Evolutionary conservation across 2,113 vertebrate genomes (phyloP).

Genomic region (Malurus cyaneus): DNA sequence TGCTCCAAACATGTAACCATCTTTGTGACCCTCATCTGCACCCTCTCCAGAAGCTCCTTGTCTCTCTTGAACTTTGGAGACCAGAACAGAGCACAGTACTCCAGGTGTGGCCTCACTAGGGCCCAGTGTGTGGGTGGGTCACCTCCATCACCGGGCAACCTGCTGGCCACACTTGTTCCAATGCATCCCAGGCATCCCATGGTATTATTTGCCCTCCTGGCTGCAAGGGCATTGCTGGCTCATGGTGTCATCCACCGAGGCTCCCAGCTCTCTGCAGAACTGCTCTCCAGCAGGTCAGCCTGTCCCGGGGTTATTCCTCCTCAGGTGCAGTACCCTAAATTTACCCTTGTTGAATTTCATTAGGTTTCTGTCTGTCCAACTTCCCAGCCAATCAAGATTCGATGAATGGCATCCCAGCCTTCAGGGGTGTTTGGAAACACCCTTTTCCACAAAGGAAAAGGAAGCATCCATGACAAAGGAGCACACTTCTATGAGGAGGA

Average conservation of each 20-base stretch:
- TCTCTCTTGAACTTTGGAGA: neutral
- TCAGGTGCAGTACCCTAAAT: neutral
- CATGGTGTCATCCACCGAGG: neutral
- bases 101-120: neutral
- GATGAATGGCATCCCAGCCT: neutral
- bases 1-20: accelerated
- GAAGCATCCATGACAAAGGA: neutral
- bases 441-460: neutral
- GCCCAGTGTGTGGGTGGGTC: neutral
- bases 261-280: neutral
- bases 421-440: neutral
- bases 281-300: neutral
- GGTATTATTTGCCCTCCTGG: neutral
- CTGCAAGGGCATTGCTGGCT: neutral
- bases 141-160: neutral
- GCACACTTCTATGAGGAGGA: neutral
- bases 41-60: neutral
- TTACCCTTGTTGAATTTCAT: neutral
- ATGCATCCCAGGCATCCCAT: neutral
- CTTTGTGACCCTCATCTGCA: neutral
- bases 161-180: neutral
- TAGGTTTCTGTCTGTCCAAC: neutral
- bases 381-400: neutral
- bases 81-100: neutral
- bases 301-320: neutral